Percentiles rank a stretch among this genome's conserved stretches.
Evolutionary conservation across 2,113 vertebrate species (phyloP).

Genomic region (Kryptolebias marmoratus): DNA sequence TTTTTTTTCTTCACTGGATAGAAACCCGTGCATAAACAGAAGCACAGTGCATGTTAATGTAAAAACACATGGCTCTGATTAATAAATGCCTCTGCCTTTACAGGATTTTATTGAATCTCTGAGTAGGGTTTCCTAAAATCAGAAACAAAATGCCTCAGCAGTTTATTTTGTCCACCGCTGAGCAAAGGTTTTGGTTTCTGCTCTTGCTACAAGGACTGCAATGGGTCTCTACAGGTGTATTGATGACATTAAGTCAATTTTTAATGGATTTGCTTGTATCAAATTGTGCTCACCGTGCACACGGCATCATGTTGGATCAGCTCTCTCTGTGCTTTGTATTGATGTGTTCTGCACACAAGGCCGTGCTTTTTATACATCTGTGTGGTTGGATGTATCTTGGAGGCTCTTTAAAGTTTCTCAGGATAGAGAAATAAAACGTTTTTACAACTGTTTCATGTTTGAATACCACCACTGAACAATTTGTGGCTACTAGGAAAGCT

Average conservation of each 20-base stretch:
- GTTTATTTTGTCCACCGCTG: not conserved
- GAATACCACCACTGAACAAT: too few relatives aligned
- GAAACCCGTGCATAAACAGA: conserved; percentile 61
- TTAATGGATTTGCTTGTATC: conserved; percentile 64
- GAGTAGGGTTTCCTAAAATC: not conserved
- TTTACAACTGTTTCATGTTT: not conserved
- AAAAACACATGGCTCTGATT: conserved; percentile 47
- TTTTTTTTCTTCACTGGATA: conserved; percentile 25
- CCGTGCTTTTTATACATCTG: conserved; percentile 29
- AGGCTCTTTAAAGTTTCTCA: conserved; percentile 12
- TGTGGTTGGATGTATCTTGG: conserved; percentile 9
- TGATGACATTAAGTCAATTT: conserved; percentile 57
- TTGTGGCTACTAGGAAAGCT: too few relatives aligned
- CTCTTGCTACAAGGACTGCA: conserved; percentile 31
- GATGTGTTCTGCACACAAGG: conserved; percentile 46
- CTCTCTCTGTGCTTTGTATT: conserved; percentile 52
- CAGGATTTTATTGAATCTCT: conserved; percentile 8
- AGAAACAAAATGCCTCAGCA: conserved; percentile 2
- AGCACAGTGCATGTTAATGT: conserved; percentile 43
- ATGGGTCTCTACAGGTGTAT: conserved; percentile 44
- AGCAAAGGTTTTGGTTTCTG: conserved; percentile 15
- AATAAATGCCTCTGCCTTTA: conserved; percentile 10
- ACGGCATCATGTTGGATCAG: conserved; percentile 59
- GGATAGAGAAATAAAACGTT: not conserved
- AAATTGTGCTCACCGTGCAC: conserved; percentile 66